Percentiles rank a stretch among this genome's conserved stretches.
phyloP scores from a whole-genome alignment of 2,888 invertebrate genomes.

The Muscina levida region DNA sequence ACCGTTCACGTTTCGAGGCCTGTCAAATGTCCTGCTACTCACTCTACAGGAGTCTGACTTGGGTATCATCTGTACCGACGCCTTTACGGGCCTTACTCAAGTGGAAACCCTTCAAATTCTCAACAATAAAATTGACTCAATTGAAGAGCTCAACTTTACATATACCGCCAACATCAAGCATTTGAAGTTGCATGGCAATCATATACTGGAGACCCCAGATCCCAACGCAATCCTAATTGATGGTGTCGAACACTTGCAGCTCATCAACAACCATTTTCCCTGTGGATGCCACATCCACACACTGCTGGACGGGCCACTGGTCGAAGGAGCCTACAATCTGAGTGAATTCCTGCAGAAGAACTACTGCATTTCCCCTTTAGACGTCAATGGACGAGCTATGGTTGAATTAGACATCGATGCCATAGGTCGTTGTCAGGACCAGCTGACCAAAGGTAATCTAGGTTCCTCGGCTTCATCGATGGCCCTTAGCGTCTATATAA shows the following conservation, averaged over 20 bases:
- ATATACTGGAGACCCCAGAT: conserved; percentile 88
- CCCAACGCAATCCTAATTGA: conserved; percentile 85
- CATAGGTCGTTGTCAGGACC: conserved; percentile 86
- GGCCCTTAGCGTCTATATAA: conserved; percentile 74
- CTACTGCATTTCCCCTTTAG: conserved; percentile 92
- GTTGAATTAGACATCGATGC: conserved; percentile 84
- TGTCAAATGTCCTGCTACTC: conserved; percentile 87
- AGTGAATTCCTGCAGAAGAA: conserved; percentile 87
- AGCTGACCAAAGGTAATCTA: conserved; percentile 84
- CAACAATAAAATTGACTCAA: conserved; percentile 91
- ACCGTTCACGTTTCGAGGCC: conserved; percentile 87
- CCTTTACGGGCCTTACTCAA: conserved; percentile 87
- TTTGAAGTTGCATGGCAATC: conserved; percentile 90
- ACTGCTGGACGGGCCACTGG: conserved; percentile 87
- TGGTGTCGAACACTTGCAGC: conserved; percentile 86
- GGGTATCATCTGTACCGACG: conserved; percentile 86
- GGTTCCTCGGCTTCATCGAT: conserved; percentile 81
- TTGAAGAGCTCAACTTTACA: conserved; percentile 87
- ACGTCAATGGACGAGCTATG: conserved; percentile 89
- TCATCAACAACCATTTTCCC: conserved; percentile 90
- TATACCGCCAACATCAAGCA: conserved; percentile 86
- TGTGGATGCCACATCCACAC: conserved; percentile 92
- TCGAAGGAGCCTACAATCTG: conserved; percentile 83
- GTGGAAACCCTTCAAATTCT: conserved; percentile 88
- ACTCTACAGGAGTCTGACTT: conserved; percentile 91